Base-by-base conservation (phyloP, 2,113 vertebrate species). In the Smithornis capensis region DNA sequence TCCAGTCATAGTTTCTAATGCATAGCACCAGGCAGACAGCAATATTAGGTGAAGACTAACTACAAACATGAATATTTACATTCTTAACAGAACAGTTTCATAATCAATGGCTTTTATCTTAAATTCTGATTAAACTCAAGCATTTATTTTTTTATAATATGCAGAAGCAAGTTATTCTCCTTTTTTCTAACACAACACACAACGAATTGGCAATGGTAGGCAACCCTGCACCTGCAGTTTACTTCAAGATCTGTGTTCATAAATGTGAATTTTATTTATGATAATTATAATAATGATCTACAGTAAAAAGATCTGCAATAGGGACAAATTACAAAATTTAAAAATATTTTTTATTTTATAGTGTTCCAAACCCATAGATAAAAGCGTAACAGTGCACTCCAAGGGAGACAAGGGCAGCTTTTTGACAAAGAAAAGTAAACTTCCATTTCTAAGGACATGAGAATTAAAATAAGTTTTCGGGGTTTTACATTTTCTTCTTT, bases 241-340 rank as follows among this genome's bases (percentile, higher is more conserved):
- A 92, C 96, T 90, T 95, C 90, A 97, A 97, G 87, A 97, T 95
- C 93, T 95, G 83, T 89, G 80, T 94, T 97, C 94, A 97, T 97
- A 98, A 98, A 97, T 97, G 96, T 94, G 94, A 98, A 97, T 96
- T 95, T 97, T 94, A 97, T 92, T 97, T 96, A 97, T 95, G 85
- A 90, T 96, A 97, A 98, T 97, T 94, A 96, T 90, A 97, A 95
- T 93, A 92, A 96, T 62, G 75, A 95, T 84, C 87, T 94, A 95
- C 86, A 94, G 87, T 93, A 69, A 83, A 91, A 96, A 96, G 90
- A 96, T 92, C 67, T 94, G 93, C 85, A 96, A 95, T 42, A 92
- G 93, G 87, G 79, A 94, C 53, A 97, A 97, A 90, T 90, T 83
- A 94, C 71, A 97, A 97, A 88, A 52, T 63, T 53, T 73, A 40